Percentiles rank a stretch among this genome's conserved stretches.
These are phyloP conservation scores for Gila robusta DNA, from an alignment of 2,797 vertebrate genomes.

Conservation along the genomic window DNA sequence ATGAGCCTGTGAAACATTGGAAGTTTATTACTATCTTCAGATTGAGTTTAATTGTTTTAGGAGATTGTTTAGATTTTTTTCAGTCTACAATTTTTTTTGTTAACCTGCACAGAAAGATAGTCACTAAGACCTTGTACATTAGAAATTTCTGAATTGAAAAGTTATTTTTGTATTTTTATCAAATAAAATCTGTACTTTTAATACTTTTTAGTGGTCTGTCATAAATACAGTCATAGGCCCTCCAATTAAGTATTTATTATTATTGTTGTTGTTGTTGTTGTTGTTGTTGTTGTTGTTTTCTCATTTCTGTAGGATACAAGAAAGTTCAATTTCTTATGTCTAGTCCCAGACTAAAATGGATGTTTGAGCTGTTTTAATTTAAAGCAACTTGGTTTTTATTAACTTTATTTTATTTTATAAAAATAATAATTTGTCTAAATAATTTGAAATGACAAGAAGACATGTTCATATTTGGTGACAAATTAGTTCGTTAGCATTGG, in stretches of 20 bases:
- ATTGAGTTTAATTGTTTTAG: background rate
- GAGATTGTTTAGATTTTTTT: slow-evolving; percentile 2
- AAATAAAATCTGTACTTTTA: slow-evolving; percentile 56
- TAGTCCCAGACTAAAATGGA: background rate
- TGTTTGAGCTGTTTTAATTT: background rate
- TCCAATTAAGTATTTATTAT: background rate
- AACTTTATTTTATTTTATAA: background rate
- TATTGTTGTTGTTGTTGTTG: background rate
- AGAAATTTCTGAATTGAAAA: slow-evolving; percentile 53
- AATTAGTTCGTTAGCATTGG: background rate
- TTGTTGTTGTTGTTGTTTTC: background rate
- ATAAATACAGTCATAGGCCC: background rate
- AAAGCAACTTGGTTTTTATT: background rate
- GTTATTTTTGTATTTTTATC: slow-evolving; percentile 69
- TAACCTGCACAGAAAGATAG: background rate
- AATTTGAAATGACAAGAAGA: background rate
- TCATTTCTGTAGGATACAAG: background rate
- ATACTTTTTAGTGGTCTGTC: slow-evolving; percentile 16
- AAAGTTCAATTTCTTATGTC: background rate
- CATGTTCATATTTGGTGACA: background rate
- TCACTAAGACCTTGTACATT: background rate
- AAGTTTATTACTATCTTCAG: background rate
- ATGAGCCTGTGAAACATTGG: background rate
- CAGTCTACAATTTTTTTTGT: background rate
- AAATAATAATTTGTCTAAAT: background rate